phyloP scores from a whole-genome alignment of 2,888 invertebrate genomes.

The Sisyra terminalis region DNA sequence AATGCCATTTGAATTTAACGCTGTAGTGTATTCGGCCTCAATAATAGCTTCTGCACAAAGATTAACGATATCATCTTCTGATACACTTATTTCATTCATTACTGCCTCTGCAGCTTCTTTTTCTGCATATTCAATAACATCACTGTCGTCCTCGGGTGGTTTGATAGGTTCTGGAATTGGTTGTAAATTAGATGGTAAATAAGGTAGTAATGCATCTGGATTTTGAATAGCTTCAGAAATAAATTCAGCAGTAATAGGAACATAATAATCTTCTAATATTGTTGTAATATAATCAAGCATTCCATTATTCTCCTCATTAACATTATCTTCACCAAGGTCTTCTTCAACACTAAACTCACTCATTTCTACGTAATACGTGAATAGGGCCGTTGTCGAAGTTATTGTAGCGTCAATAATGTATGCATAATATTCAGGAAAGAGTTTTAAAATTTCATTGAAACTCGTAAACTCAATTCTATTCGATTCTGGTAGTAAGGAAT shows the following conservation, averaged over 20 bases:
- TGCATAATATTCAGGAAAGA: too few relatives aligned
- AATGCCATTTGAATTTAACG: constrained; percentile 19
- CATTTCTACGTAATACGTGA: too few relatives aligned
- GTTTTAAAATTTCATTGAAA: too few relatives aligned
- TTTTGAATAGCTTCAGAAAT: background rate
- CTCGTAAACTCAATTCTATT: background rate
- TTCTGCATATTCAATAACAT: background rate
- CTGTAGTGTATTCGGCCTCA: constrained; percentile 23
- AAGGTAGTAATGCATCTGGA: background rate
- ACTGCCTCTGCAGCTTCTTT: background rate
- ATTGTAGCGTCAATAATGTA: too few relatives aligned
- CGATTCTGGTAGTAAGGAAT: background rate
- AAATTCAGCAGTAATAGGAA: background rate
- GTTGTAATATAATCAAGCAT: too few relatives aligned
- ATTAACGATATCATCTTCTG: constrained; percentile 27
- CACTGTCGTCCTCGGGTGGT: background rate
- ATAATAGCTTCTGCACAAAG: constrained; percentile 26
- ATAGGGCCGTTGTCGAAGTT: too few relatives aligned
- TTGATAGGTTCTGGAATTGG: background rate
- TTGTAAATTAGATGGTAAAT: background rate
- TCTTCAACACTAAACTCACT: too few relatives aligned
- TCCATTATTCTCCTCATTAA: too few relatives aligned
- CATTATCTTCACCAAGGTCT: too few relatives aligned
- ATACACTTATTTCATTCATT: constrained; percentile 16
- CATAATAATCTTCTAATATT: background rate